Evolutionary conservation across 2,888 invertebrate species (phyloP).

Genomic region (Acanthosoma haemorrhoidale): DNA sequence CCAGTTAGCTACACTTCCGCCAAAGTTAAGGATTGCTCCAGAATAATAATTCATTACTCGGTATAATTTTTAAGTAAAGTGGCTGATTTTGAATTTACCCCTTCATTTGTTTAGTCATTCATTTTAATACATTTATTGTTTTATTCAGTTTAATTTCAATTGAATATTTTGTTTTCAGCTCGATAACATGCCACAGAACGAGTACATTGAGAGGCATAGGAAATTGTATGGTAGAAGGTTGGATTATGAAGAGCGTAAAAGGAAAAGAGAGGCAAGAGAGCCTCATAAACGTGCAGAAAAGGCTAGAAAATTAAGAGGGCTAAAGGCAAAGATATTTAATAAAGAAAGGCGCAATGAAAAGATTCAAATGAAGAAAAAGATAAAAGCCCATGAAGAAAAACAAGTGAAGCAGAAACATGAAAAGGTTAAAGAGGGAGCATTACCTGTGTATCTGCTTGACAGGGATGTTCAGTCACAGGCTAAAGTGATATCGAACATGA

Average conservation of each 20-base stretch:
- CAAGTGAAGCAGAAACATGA: constrained; percentile 74
- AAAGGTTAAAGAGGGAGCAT: constrained; percentile 79
- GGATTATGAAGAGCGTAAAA: constrained; percentile 94
- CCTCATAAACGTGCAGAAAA: constrained; percentile 87
- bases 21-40: too few species aligned
- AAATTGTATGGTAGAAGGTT: constrained; percentile 93
- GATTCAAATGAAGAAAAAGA: constrained; percentile 98
- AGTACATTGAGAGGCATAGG: constrained; percentile 96
- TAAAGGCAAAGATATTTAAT: constrained; percentile 96
- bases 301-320: constrained; percentile 85
- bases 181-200: constrained; percentile 93
- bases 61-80: too few species aligned
- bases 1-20: too few species aligned
- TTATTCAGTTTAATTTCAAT: too few species aligned
- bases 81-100: too few species aligned
- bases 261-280: constrained; percentile 91
- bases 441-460: constrained; percentile 95
- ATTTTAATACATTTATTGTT: too few species aligned
- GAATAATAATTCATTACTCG: too few species aligned
- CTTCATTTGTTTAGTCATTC: too few species aligned
- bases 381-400: constrained; percentile 94
- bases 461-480: constrained; percentile 89
- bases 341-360: constrained; percentile 96
- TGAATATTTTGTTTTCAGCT: not conserved
- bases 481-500: constrained; percentile 96